Percentiles rank a stretch among this genome's conserved stretches.
Conservation (phyloP, 2,113 vertebrate genomes). For the Anser brachyrhynchus region DNA sequence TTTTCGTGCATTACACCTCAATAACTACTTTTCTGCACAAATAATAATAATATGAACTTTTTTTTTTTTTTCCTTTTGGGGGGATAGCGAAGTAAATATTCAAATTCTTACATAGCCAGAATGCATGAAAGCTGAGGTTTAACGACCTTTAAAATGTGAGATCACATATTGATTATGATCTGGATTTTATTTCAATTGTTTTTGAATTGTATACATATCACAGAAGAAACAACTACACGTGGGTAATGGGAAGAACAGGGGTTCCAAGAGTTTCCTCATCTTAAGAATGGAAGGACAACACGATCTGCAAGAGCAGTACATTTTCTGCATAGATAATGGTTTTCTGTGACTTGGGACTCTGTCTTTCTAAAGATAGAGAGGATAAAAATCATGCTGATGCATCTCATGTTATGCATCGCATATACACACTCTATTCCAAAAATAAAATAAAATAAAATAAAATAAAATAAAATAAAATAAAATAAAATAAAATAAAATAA, state of each 20-base stretch:
- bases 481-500: too few relatives aligned
- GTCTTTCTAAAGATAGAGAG: not conserved
- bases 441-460: not conserved
- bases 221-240: not conserved
- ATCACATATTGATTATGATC: not conserved
- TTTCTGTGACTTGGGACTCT: not conserved
- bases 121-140: not conserved
- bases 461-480: too few relatives aligned
- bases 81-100: not conserved
- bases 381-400: not conserved
- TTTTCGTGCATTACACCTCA: not conserved
- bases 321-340: not conserved
- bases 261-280: not conserved
- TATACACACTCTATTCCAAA: not conserved
- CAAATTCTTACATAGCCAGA: not conserved
- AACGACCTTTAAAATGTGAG: not conserved
- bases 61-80: not conserved
- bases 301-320: not conserved
- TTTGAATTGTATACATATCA: not conserved
- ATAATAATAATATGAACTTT: not conserved
- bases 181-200: not conserved
- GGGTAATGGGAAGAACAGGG: not conserved
- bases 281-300: not conserved
- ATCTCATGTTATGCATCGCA: too few relatives aligned
- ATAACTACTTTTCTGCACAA: not conserved